These are phyloP conservation scores for Psilanteris sp. DNA, from an alignment of 1,140 invertebrate genomes.

Conservation along the genomic window DNA sequence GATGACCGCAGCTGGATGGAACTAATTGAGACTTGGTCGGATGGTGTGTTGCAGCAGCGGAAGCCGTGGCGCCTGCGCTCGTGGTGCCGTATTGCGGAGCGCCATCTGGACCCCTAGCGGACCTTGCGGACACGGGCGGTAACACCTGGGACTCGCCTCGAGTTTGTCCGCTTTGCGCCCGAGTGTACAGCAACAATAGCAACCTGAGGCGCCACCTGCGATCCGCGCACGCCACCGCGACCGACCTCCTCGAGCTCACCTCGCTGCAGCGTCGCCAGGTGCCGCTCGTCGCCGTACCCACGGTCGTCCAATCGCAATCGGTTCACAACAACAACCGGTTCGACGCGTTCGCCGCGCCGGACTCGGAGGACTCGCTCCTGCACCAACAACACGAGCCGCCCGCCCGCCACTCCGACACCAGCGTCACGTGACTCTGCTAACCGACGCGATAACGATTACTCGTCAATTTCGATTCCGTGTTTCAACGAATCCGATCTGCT, in stretches of 20 bases:
- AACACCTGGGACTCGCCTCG: conserved; percentile 72
- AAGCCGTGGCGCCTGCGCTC: conserved; percentile 15
- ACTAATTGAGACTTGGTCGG: conserved; percentile 70
- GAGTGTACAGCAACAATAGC: conserved; percentile 79
- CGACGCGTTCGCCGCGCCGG: conserved; percentile 4
- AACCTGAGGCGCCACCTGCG: conserved; percentile 77
- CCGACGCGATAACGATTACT: too few species aligned
- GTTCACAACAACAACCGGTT: conserved; percentile 13
- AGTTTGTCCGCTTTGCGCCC: conserved; percentile 75
- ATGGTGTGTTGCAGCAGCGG: conserved; percentile 71
- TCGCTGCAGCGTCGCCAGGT: conserved; percentile 68
- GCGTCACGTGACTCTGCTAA: conserved; percentile 14
- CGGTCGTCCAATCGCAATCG: conserved; percentile 9
- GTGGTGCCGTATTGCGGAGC: conserved; percentile 23
- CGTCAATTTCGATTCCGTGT: too few species aligned
- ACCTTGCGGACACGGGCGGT: conserved; percentile 52
- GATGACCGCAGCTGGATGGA: conserved; percentile 52
- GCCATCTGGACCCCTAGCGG: conserved; percentile 24
- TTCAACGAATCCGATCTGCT: too few species aligned
- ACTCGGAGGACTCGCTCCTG: background rate
- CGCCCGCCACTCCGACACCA: background rate
- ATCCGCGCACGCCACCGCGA: conserved; percentile 72
- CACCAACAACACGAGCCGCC: conserved; percentile 6
- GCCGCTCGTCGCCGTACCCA: too few species aligned
- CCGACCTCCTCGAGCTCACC: conserved; percentile 67